Evolutionary conservation across 2,888 invertebrate genomes (phyloP), one percentile per base, ranked within the genome.

Genomic region (Sussaba pulchella): DNA sequence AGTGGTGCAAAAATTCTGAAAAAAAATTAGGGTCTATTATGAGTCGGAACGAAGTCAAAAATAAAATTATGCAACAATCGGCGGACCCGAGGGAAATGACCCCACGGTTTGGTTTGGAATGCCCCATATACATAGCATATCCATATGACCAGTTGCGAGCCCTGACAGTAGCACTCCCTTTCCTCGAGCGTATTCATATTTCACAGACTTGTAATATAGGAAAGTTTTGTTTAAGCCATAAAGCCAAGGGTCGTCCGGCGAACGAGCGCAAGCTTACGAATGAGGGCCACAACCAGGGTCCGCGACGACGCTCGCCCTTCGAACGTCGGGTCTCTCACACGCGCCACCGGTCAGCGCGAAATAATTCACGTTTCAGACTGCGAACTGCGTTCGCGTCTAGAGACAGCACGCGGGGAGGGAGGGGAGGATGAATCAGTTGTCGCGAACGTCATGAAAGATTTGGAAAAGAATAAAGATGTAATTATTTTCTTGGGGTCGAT

Each of bases 171-270:
- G 81, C 80, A 74, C 85, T 85, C 85, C 85, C 86, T 87, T 87
- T 86, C 82, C 79, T 85, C 54, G 36, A 47, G 41, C 87, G 88
- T 91, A 91, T 91, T 91, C 91, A 91, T 91, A 91, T 91, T 91
- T 91, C 90, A 91, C 91, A 78, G 89, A 90, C 89, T 91, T 87
- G 91, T 89, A 90, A 90, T 90, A 90, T 90, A 88, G 90, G 88
- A 90, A 91, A 91, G 89, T 91, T 91, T 91, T 90, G 91, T 91
- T 91, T 91, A 90, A 90, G 91, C 90, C 90, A 87, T 90, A 90
- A 91, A 91, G 89, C 88, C 87, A 86, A n/a, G 85, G 86, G 85
- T 82, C 80, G 72, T 52, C 31, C 31, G 31, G 6, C 31, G 17
- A 77, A 67, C 77, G 45, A 61, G 72, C 47, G 64, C 63, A 71